These are phyloP conservation scores for Thaleichthys pacificus DNA, from an alignment of 2,797 vertebrate genomes.

Conservation along the genomic window DNA sequence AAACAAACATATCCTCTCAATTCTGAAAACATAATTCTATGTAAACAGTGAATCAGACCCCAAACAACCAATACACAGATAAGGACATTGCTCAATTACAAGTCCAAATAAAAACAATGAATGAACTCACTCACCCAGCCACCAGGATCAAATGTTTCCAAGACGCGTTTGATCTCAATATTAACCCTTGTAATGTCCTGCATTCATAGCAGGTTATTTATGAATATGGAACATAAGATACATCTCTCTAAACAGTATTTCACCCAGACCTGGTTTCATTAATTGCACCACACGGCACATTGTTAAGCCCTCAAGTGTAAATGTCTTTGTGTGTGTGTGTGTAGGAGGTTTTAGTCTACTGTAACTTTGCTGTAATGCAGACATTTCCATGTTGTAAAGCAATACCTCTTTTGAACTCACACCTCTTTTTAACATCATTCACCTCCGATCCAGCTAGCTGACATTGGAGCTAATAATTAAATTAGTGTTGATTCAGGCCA, in stretches of 20 bases:
- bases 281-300: constrained; percentile 28
- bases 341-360: neutral
- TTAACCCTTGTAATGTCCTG: constrained; percentile 20
- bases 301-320: constrained; percentile 22
- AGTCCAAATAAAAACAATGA: neutral
- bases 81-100: too few species aligned
- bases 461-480: constrained; percentile 34
- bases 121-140: neutral
- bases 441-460: constrained; percentile 1
- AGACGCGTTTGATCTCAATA: constrained; percentile 6
- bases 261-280: constrained; percentile 17
- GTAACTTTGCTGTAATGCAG: constrained; percentile 15
- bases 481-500: constrained; percentile 37
- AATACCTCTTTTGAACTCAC: constrained; percentile 14
- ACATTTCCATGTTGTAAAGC: constrained; percentile 31
- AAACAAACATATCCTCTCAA: too few species aligned
- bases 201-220: constrained; percentile 24
- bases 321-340: constrained; percentile 2
- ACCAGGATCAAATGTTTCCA: constrained; percentile 25
- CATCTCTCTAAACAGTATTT: constrained; percentile 14
- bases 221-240: constrained; percentile 31
- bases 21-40: too few species aligned
- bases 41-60: too few species aligned
- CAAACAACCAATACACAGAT: too few species aligned
- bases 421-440: constrained; percentile 8